These are phyloP conservation scores for Murina feae DNA, from an alignment of 2,113 vertebrate genomes.

Conservation along the genomic window DNA sequence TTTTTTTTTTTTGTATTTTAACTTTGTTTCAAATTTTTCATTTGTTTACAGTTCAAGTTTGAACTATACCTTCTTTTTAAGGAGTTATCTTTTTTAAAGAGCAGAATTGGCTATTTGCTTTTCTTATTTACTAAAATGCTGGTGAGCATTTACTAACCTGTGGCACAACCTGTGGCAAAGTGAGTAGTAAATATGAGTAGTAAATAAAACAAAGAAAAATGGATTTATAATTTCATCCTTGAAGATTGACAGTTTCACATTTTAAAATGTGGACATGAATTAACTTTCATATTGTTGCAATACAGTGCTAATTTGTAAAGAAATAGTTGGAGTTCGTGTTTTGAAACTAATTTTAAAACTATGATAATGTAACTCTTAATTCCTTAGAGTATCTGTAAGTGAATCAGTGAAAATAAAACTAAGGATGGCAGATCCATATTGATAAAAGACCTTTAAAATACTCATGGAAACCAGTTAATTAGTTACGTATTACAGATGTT, in stretches of 20 bases:
- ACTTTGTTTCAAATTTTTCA: conserved; percentile 26
- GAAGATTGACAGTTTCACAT: background rate
- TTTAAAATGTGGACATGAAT: conserved; percentile 8
- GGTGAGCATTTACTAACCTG: too few relatives aligned
- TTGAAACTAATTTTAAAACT: conserved; percentile 16
- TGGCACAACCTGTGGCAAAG: conserved; percentile 18
- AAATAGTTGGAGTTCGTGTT: conserved; percentile 8
- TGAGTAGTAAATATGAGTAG: background rate
- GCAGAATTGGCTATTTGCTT: conserved; percentile 37
- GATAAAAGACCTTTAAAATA: conserved; percentile 1
- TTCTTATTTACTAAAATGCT: conserved; percentile 36
- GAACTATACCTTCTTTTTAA: conserved; percentile 30
- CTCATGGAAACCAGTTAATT: background rate
- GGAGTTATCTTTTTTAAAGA: conserved; percentile 46
- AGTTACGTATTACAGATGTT: background rate
- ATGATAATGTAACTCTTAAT: background rate
- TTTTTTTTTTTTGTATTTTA: background rate
- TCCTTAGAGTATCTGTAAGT: background rate
- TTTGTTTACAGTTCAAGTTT: conserved; percentile 39
- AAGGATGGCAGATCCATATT: background rate
- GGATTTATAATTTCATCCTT: background rate
- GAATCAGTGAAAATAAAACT: conserved; percentile 19
- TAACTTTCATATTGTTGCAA: conserved; percentile 3
- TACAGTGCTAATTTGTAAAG: conserved; percentile 15
- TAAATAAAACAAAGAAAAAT: conserved; percentile 5